Evolutionary conservation across 1,140 invertebrate genomes (phyloP), one percentile per base, ranked within the genome.

Genomic region (Ceratina calcarata): DNA sequence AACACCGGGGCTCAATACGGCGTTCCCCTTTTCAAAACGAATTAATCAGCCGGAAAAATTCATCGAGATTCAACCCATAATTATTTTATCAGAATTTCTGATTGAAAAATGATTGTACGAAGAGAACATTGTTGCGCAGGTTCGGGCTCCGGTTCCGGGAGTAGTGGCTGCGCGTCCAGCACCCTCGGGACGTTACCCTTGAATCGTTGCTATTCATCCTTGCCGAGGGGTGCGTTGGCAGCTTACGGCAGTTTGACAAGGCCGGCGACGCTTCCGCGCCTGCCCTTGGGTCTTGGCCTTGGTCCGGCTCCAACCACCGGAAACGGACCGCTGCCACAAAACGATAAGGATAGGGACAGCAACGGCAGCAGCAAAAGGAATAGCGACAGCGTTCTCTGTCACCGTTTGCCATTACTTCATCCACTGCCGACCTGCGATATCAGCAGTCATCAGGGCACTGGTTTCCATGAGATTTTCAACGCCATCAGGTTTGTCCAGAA

Each of bases 301-400:
- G 85, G 84, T n/a, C 84, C 88, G 18, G 81, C 37, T 4, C 91
- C 91, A n/a, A 89, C 90, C 8, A 83, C 80, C 58, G 83, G 85
- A 24, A 90, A 88, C 72, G 86, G 87, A 0, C 82, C 86, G 8
- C 69, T 89, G 32, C 88, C 86, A 13, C 83, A 78, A n/a, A 90
- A 90, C 66, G 89, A 89, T 53, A 74, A 87, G 24, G 89, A 90
- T 71, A 85, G 88, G 57, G 89, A 90, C 70, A 91, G 91, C 37
- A 92, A 92, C 67, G 89, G 90, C 6, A 91, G 90, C 67, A 92
- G 92, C 85, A 94, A 94, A 76, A 86, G 93, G 37, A 93, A 93
- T 69, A 94, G 93, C 64, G 94, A 94, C 80, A 94, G 93, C 24
- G 91, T 94, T 1, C 89, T 94, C 0, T 94, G 94, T 49, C 93